phyloP scores from a whole-genome alignment of 2,888 invertebrate species.

The Apotomis capreana region DNA sequence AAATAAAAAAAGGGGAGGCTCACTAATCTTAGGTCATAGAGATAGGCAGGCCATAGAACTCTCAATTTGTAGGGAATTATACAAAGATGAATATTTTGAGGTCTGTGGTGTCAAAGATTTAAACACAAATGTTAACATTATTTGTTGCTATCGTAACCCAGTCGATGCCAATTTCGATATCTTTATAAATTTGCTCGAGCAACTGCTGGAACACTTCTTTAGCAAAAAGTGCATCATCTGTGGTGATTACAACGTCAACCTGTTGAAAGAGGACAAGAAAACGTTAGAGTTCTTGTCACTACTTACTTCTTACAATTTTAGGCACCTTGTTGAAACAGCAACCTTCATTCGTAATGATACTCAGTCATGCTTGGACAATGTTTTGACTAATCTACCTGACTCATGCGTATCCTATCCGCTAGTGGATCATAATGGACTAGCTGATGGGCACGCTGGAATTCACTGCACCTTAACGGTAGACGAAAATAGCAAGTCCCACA shows the following conservation, averaged over 20 bases:
- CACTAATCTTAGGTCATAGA: background rate
- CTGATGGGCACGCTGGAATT: conserved; percentile 15
- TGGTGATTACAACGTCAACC: conserved; percentile 20
- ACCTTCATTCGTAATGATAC: background rate
- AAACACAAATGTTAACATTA: background rate
- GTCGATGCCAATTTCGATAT: background rate
- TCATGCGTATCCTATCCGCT: background rate
- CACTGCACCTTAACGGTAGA: background rate
- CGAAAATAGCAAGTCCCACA: background rate
- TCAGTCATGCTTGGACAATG: conserved; percentile 16
- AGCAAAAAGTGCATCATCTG: conserved; percentile 16
- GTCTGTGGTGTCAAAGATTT: conserved; percentile 8
- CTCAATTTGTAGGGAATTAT: background rate
- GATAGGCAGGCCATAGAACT: conserved; percentile 3
- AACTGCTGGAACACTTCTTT: conserved; percentile 16
- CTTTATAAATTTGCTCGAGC: conserved; percentile 1
- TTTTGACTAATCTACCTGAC: conserved; percentile 14
- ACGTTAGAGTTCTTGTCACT: background rate
- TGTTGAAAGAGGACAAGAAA: background rate
- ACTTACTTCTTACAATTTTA: conserved; percentile 2
- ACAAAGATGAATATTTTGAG: conserved; percentile 9
- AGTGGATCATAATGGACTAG: conserved; percentile 19
- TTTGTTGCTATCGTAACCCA: conserved; percentile 17
- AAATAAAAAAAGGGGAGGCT: conserved; percentile 9
- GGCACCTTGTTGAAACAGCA: background rate